These are phyloP conservation scores for Parotia lawesii DNA, from an alignment of 2,113 vertebrate genomes.

Conservation along the genomic window DNA sequence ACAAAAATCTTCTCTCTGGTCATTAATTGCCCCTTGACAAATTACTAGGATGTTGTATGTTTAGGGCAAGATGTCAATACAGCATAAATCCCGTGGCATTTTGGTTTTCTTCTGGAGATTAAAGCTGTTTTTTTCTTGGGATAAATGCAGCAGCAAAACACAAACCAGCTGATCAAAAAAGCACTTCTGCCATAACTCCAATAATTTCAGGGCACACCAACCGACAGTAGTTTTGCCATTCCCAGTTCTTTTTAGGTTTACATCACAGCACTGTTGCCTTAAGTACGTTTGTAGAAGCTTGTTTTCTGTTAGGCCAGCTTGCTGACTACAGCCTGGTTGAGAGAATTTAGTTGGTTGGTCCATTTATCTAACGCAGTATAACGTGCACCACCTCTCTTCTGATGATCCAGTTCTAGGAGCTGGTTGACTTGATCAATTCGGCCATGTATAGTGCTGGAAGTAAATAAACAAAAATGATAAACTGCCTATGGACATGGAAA, in stretches of 20 bases:
- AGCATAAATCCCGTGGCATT: constrained; percentile 84
- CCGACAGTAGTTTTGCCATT: constrained; percentile 83
- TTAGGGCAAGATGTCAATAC: constrained; percentile 81
- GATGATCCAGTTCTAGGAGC: constrained; percentile 97
- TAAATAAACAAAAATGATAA: background rate
- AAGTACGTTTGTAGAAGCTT: constrained; percentile 70
- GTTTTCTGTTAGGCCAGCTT: constrained; percentile 90
- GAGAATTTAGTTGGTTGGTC: constrained; percentile 99
- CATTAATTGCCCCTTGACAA: constrained; percentile 76
- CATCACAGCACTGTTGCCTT: constrained; percentile 77
- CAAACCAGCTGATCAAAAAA: constrained; percentile 86
- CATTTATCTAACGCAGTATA: constrained; percentile 99
- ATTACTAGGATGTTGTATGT: constrained; percentile 76
- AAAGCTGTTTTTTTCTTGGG: constrained; percentile 88
- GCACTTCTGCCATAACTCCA: constrained; percentile 83
- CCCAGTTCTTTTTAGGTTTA: constrained; percentile 79
- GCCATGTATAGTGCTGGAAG: constrained; percentile 92
- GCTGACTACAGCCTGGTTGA: constrained; percentile 99
- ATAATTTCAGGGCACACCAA: constrained; percentile 82
- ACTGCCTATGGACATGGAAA: background rate
- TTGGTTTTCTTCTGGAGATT: constrained; percentile 88
- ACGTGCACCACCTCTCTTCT: constrained; percentile 95
- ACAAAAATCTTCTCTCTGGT: constrained; percentile 83
- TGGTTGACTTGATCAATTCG: constrained; percentile 95
- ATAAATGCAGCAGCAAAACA: constrained; percentile 87